Evolutionary conservation across 2,888 invertebrate species (phyloP), one percentile per base, ranked within the genome.

Genomic region (Holacanthella duospinosa): DNA sequence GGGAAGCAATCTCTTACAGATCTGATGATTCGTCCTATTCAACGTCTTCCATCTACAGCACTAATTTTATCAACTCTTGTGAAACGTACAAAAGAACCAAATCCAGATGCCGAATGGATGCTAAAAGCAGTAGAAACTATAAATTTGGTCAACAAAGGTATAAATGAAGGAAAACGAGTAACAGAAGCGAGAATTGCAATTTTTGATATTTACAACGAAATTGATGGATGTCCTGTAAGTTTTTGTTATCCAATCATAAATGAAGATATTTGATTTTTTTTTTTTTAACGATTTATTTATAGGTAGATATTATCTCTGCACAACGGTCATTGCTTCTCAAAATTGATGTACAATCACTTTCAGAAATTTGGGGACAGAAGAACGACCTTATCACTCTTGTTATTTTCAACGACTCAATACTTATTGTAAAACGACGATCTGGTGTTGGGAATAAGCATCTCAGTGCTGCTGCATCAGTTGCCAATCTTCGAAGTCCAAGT

Each of bases 141-240:
- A 4, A 6, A 44, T 12, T 9, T 6, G 2, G 93, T 95, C 53
- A 91, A 93, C 87, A 89, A 89, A 74, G 89, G 93, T 77, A 94
- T 99, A 74, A 99, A 99, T 79, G 96, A 97, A 80, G 94, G 95
- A 79, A 96, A 95, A 78, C 83, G 95, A 74, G 91, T 89, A 81
- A 93, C 95, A 0, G 97, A 97, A 79, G 91, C 91, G 19, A 92
- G 94, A 78, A 84, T 94, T 76, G 92, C 89, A 73, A 89, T 97
- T 84, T 95, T 99, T 80, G 93, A 94, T 80, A 92, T 96, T 71
- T 91, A 95, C 79, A 93, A 96, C 77, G 95, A 96, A 77, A 97
- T 99, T 75, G 96, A 97, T 77, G 91, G 93, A 78, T 96, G 95
- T 78, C 96, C 97, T 69, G 91, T 91, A 77, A 80, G 81, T 79